Evolutionary conservation across 2,797 vertebrate species (phyloP).

Genomic region (Enteromius fasciolatus): DNA sequence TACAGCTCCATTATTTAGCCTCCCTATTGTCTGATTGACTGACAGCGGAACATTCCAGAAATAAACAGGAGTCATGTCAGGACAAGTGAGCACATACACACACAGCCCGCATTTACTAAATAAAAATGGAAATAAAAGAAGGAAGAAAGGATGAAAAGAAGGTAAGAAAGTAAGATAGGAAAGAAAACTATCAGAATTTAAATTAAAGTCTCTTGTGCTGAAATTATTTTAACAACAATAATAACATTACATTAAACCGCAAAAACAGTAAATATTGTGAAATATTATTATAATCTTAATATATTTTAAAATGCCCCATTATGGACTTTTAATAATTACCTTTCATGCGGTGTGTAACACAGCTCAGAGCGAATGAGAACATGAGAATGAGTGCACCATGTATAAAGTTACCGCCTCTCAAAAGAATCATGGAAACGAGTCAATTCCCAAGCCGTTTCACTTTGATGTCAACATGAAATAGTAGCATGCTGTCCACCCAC

Average conservation of each 20-base stretch:
- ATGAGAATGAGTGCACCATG: too few species aligned
- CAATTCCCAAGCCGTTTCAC: too few species aligned
- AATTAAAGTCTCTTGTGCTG: not conserved
- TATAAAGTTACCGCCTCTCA: too few species aligned
- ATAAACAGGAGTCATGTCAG: constrained; percentile 47
- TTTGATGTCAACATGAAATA: too few species aligned
- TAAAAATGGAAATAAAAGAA: not conserved
- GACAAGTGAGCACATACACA: not conserved
- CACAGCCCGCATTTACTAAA: not conserved
- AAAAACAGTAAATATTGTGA: not conserved
- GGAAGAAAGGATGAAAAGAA: not conserved
- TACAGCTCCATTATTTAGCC: constrained; percentile 69
- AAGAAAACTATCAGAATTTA: not conserved
- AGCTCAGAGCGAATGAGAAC: too few species aligned
- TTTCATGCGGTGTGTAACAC: too few species aligned
- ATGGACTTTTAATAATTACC: too few species aligned
- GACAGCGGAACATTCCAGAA: constrained; percentile 49
- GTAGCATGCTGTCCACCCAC: too few species aligned
- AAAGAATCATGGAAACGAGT: too few species aligned
- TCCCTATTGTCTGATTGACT: constrained; percentile 58
- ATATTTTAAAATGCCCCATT: not conserved
- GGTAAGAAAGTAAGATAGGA: not conserved
- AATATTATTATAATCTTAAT: not conserved
- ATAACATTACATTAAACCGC: not conserved
- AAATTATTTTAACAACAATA: not conserved